Conservation (phyloP, 2,888 invertebrate species). For the Meta bourneti region DNA sequence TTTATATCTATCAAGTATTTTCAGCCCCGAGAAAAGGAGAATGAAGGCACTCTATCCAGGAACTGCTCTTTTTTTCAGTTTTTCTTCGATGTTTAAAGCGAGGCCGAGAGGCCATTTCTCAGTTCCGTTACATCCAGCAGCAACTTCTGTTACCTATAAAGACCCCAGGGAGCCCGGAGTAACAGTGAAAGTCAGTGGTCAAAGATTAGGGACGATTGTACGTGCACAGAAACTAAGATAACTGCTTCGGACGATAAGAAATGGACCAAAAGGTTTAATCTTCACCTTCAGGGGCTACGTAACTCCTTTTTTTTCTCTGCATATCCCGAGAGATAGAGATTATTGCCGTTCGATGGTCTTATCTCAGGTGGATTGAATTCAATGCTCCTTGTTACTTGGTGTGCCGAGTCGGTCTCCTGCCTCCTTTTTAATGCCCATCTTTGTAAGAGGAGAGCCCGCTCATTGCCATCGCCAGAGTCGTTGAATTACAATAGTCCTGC, state of each 20-base stretch:
- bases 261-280: slow-evolving; percentile 71
- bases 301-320: slow-evolving; percentile 22
- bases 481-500: slow-evolving; percentile 25
- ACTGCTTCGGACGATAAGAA: slow-evolving; percentile 55
- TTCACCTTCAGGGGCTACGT: slow-evolving; percentile 39
- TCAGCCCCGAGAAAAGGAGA: background rate
- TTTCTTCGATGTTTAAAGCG: slow-evolving; percentile 30
- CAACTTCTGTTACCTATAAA: slow-evolving; percentile 31
- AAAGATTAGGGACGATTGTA: slow-evolving; percentile 65
- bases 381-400: slow-evolving; percentile 4
- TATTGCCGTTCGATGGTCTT: slow-evolving; percentile 65
- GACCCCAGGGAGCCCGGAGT: slow-evolving; percentile 26
- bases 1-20: slow-evolving; percentile 39
- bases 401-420: background rate
- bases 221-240: slow-evolving; percentile 55
- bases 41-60: background rate
- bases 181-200: slow-evolving; percentile 46
- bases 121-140: slow-evolving; percentile 45
- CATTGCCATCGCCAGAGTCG: background rate
- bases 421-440: slow-evolving; percentile 4
- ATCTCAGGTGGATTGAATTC: slow-evolving; percentile 67
- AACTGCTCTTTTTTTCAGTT: slow-evolving; percentile 8
- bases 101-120: slow-evolving; percentile 52
- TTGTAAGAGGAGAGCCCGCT: slow-evolving; percentile 11
- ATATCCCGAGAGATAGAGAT: slow-evolving; percentile 46